These are phyloP conservation scores for Tribolium castaneum DNA, from an alignment of 1,140 invertebrate genomes.

Conservation along the genomic window DNA sequence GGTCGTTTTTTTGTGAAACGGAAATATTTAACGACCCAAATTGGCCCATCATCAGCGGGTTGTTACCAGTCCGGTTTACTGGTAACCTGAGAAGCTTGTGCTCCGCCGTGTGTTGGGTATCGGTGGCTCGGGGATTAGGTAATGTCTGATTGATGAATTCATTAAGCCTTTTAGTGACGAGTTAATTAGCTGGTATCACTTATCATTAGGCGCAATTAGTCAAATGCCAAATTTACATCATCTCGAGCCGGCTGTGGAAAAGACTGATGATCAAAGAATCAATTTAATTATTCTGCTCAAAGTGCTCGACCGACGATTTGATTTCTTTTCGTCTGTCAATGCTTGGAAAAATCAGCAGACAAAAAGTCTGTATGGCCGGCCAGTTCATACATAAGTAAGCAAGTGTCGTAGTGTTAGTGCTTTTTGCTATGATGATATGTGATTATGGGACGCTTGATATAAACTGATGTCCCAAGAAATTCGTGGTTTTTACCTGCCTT, in stretches of 20 bases:
- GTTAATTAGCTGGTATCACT: constrained; percentile 54
- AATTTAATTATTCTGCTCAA: constrained; percentile 7
- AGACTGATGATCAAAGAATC: constrained; percentile 7
- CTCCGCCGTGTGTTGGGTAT: constrained; percentile 22
- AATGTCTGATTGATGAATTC: constrained; percentile 56
- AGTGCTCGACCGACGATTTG: too few relatives aligned
- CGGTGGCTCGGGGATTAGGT: constrained; percentile 43
- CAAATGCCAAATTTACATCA: constrained; percentile 55
- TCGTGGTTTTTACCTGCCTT: constrained; percentile 21
- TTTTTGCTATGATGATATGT: constrained; percentile 35
- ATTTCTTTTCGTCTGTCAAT: too few relatives aligned
- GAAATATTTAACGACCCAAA: constrained; percentile 22
- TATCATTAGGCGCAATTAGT: constrained; percentile 55
- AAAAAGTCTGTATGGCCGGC: too few relatives aligned
- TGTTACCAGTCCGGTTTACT: constrained; percentile 19
- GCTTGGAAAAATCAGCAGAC: too few relatives aligned
- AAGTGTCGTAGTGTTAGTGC: too few relatives aligned
- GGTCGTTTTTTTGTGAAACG: neutral
- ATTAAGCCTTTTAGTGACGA: constrained; percentile 53
- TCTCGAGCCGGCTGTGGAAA: constrained; percentile 7
- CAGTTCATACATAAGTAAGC: too few relatives aligned
- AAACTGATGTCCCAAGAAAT: constrained; percentile 19
- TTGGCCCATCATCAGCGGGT: constrained; percentile 14
- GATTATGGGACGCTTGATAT: constrained; percentile 14
- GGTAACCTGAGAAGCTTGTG: constrained; percentile 41